Evolutionary conservation across 2,797 vertebrate genomes (phyloP), one percentile per base, ranked within the genome.

Genomic region (Chlorospingus semifuscus): DNA sequence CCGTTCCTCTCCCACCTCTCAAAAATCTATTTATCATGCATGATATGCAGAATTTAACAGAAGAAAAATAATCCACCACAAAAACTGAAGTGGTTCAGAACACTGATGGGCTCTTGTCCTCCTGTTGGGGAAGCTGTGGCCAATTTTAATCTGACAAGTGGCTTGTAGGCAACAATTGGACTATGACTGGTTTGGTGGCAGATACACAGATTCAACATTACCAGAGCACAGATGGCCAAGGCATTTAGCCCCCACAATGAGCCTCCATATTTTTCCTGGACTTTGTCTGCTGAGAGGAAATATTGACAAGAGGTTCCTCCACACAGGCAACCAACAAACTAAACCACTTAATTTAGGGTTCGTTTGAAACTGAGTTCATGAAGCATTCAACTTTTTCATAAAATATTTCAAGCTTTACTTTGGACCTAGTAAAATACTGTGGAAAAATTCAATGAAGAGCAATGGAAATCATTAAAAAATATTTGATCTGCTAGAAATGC

Each of bases 1-100:
- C 4, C 0, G 0, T 39, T 50, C 3, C 3, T 22, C 14, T 59
- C 36, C 6, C 9, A 66, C 5, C 23, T 63, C 57, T 70, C 57
- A 78, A 66, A 76, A 49, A 49, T 32, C 2, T 32, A 21, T 59
- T 87, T 78, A 39, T 60, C 18, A 18, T 30, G 15, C 24, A 24
- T 30, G 11, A 36, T 9, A n/a, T 18, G 23, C 2, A 37, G 24
- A 69, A 42, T 66, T 70, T 46, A 65, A 49, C 18, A 50, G 27
- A 77, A 52, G 30, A 42, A 57, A 80, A 83, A 36, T n/a, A 66
- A 29, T 27, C 27, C n/a, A 37, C 36, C 22, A 60, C 4, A 1
- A 81, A 75, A 87, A 66, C 16, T 34, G 27, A 61, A 83, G 8
- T 14, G 13, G 9, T 55, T 55, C 32, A 22, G 32, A 55, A 55